Percentiles rank a stretch among this genome's conserved stretches.
These are phyloP conservation scores for Rhizoglyphus robini DNA, from an alignment of 1,140 invertebrate genomes.

Conservation along the genomic window DNA sequence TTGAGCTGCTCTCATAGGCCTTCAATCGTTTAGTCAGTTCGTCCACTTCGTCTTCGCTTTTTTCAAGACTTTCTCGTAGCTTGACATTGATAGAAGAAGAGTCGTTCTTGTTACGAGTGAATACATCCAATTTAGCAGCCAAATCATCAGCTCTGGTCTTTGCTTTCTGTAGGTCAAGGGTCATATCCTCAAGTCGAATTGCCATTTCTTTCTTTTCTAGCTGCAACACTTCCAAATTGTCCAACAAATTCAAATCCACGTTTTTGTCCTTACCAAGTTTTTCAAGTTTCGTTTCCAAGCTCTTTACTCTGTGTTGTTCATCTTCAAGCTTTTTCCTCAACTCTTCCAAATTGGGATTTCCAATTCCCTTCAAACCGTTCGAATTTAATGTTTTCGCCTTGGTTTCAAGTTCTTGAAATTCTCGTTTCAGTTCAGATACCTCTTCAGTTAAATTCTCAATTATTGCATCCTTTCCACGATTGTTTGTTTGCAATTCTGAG, in stretches of 20 bases:
- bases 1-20: neutral
- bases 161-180: neutral
- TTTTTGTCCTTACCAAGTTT: neutral
- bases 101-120: constrained; percentile 10
- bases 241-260: constrained; percentile 3
- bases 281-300: constrained; percentile 3
- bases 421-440: constrained; percentile 39
- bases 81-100: neutral
- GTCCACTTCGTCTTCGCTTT: constrained; percentile 5
- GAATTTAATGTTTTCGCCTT: constrained; percentile 39
- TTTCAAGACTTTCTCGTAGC: neutral
- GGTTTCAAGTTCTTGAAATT: constrained; percentile 41
- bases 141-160: constrained; percentile 4
- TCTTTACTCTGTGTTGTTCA: constrained; percentile 26
- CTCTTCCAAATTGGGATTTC: neutral
- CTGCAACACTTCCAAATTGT: constrained; percentile 7
- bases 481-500: constrained; percentile 47
- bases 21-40: neutral
- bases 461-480: constrained; percentile 44
- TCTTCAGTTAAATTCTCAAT: constrained; percentile 38
- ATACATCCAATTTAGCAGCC: neutral
- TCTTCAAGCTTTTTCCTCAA: constrained; percentile 22
- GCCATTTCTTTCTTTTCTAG: constrained; percentile 15
- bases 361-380: neutral
- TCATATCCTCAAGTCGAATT: constrained; percentile 2